Evolutionary conservation across 2,888 invertebrate species (phyloP), one percentile per base, ranked within the genome.

Genomic region (Xanthia togata): DNA sequence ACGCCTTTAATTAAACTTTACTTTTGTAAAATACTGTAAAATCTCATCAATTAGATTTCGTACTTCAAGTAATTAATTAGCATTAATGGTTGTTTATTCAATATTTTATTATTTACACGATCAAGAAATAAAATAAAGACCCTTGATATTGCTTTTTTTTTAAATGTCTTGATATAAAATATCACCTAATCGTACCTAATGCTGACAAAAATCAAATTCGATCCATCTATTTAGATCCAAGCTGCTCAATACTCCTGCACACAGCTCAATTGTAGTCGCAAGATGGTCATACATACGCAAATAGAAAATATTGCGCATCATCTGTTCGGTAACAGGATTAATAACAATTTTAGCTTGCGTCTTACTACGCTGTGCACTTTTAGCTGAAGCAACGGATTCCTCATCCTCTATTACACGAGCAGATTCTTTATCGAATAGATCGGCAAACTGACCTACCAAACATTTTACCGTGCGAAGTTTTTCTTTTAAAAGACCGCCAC

Each of bases 161-260:
- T n/a, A n/a, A n/a, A n/a, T n/a, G n/a, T n/a, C n/a, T n/a, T n/a
- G n/a, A n/a, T n/a, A n/a, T n/a, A 23, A 62, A 63, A 20, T 64
- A 71, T 38, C 20, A 44, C 4, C 47, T 62, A 77, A 12, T 64
- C 17, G 11, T 55, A 41, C 35, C 26, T 77, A 77, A 55, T 77
- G 63, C n/a, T 64, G 91, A 86, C 95, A 95, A 85, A 96, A 96
- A 88, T 96, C 93, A 84, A 96, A 95, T 59, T 95, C 91, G 68
- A 96, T 93, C 96, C 95, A 95, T 86, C 93, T 93, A 82, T 95
- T 94, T 41, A 94, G 89, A 87, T 96, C 96, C 74, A 96, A 89
- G 69, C 96, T 95, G 74, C 95, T 95, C 0, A 96, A 81, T 6
- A 95, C 83, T 65, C 96, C 96, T 57, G 94, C 95, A 78, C 93